These are phyloP conservation scores for Enoplolaimus lenunculus DNA, from an alignment of 2,888 invertebrate genomes.

Conservation along the genomic window DNA sequence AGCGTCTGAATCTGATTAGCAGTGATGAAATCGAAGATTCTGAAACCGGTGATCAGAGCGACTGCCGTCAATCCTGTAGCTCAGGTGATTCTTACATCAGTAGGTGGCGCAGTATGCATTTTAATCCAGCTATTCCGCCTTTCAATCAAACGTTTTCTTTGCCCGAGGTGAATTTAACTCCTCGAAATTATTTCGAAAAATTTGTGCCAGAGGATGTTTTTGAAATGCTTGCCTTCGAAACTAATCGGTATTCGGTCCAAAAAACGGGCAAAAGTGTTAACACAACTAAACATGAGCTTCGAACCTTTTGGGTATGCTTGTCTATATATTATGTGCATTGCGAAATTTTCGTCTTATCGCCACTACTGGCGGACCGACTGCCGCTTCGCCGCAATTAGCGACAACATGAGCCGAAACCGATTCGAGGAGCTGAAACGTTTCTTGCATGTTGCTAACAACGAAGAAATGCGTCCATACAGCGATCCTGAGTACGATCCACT, in stretches of 20 bases:
- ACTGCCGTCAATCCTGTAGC: too few relatives aligned
- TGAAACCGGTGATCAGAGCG: too few relatives aligned
- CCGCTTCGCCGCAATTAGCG: background rate
- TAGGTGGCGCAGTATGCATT: background rate
- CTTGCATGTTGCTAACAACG: conserved; percentile 2
- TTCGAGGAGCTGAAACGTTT: conserved; percentile 13
- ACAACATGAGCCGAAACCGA: background rate
- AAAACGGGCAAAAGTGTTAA: background rate
- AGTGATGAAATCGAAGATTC: too few relatives aligned
- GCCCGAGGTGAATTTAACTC: background rate
- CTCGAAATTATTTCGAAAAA: background rate
- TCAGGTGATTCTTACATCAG: too few relatives aligned
- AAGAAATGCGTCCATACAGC: background rate
- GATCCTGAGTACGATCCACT: conserved; percentile 20
- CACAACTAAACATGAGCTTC: background rate
- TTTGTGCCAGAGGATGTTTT: background rate
- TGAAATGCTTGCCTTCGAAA: background rate
- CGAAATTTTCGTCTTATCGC: background rate
- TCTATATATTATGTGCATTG: too few relatives aligned
- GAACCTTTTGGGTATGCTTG: too few relatives aligned
- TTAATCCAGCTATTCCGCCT: background rate
- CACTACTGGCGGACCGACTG: background rate
- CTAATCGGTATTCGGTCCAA: conserved; percentile 10
- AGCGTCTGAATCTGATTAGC: too few relatives aligned
- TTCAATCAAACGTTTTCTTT: background rate